Evolutionary conservation across 2,797 vertebrate genomes (phyloP), one percentile per base, ranked within the genome.

Genomic region (Crotalus adamanteus): DNA sequence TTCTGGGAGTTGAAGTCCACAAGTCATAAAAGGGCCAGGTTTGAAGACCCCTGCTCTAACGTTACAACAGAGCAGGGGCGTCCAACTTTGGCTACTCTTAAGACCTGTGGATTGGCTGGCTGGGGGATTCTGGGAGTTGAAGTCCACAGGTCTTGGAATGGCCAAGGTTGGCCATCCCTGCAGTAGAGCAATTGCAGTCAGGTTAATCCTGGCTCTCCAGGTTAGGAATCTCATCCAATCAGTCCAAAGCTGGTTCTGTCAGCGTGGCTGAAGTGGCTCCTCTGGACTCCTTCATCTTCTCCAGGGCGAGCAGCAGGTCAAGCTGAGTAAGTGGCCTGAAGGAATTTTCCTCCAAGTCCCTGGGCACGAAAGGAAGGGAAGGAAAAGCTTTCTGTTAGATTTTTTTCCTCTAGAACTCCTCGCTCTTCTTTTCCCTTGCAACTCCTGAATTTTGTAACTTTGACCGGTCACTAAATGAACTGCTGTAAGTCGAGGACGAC

Each of bases 261-360:
- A 96, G 92, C 47, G 59, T 26, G 6, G 69, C 97, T 0, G 18
- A 11, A 4, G 57, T 47, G 59, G 97, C 98, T 73, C 78, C 96
- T 94, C 98, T 98, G 6, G 98, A 98, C 65, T 98, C 98, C 90
- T 95, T 97, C 98, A 98, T 98, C 96, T 98, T 98, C 93, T 98
- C 98, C 91, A 98, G 95, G 88, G 98, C 98, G 7, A 98, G 98
- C 90, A 98, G 96, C 69, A 98, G 97, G 95, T 98, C 98, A 89
- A 98, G 96, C 95, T 98, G 98, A 25, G 98, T 98, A 56, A 98
- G 96, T 0, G 98, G 98, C 60, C 98, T 96, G 90, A 98, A 93
- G 3, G 95, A 95, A 42, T 97, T 97, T 95, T 98, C 96, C 18
- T 97, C 96, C 90, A 97, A 87, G 3, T 96, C 56, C 26, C 89